Conservation (phyloP, 2,113 vertebrate genomes). For the Cyphomyrus discorhynchus region DNA sequence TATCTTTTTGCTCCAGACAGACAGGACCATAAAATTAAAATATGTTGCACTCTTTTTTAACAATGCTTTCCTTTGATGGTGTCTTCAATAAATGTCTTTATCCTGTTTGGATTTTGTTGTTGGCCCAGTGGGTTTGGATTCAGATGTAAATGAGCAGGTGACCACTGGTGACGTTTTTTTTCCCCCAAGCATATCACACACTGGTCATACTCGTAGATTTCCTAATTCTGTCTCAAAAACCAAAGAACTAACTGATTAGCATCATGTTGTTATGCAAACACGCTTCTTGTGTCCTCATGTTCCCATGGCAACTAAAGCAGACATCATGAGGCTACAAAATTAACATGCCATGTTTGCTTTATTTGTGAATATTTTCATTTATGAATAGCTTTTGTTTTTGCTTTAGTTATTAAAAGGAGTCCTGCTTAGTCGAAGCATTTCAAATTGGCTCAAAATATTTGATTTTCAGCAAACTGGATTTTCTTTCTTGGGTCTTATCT, state of each 20-base stretch:
- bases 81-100: slow-evolving; percentile 30
- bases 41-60: slow-evolving; percentile 26
- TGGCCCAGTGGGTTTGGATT: background rate
- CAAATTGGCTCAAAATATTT: background rate
- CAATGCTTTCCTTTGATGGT: slow-evolving; percentile 39
- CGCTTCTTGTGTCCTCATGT: background rate
- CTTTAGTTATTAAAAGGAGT: background rate
- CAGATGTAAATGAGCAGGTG: background rate
- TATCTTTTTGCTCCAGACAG: slow-evolving; percentile 10
- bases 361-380: background rate
- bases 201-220: background rate
- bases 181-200: background rate
- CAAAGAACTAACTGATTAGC: slow-evolving; percentile 11
- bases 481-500: background rate
- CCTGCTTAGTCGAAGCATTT: background rate
- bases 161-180: background rate
- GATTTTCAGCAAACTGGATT: slow-evolving; percentile 21
- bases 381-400: background rate
- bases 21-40: slow-evolving; percentile 24
- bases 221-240: background rate
- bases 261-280: slow-evolving; percentile 9
- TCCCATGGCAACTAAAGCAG: slow-evolving; percentile 21
- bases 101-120: background rate
- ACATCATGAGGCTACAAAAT: slow-evolving; percentile 1
- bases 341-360: slow-evolving; percentile 10